Evolutionary conservation across 2,888 invertebrate species (phyloP).

Genomic region (Stomorhina lunata): DNA sequence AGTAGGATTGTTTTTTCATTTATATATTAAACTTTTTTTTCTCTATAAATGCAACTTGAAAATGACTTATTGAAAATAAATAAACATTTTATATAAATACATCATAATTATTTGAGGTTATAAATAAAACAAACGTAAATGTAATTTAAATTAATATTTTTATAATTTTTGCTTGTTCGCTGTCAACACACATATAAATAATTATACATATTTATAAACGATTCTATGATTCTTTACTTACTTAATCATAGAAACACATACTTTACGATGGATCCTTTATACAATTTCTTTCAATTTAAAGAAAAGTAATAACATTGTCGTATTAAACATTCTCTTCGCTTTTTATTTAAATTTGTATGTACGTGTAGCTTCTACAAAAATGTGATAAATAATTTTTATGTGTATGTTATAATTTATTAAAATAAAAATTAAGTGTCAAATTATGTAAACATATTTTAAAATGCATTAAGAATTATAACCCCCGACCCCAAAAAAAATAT

Average conservation of each 20-base stretch:
- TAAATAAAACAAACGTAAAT: conserved; percentile 7
- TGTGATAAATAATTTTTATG: conserved; percentile 67
- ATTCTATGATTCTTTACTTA: not conserved
- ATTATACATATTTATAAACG: not conserved
- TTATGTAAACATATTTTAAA: conserved; percentile 41
- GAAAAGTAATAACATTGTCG: not conserved
- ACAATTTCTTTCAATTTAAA: conserved; percentile 5
- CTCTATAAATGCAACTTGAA: not conserved
- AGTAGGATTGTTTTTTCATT: conserved; percentile 12
- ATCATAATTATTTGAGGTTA: not conserved
- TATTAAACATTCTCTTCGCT: conserved; percentile 36
- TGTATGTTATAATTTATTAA: conserved; percentile 62
- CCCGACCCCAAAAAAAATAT: conserved; percentile 7
- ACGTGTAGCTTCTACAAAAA: conserved; percentile 67
- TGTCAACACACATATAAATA: not conserved
- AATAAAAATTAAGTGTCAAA: conserved; percentile 48
- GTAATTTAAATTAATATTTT: not conserved
- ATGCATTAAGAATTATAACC: conserved; percentile 28
- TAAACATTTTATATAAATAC: not conserved
- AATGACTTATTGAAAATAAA: not conserved
- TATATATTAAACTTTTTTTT: not conserved
- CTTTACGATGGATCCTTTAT: not conserved
- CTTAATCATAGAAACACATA: not conserved
- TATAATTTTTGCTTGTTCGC: not conserved
- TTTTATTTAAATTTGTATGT: conserved; percentile 62